A percentile compares a stretch with the other conserved stretches of the same genome.
Conservation (phyloP, 1,140 invertebrate genomes). For the Drosophila nikananu region DNA sequence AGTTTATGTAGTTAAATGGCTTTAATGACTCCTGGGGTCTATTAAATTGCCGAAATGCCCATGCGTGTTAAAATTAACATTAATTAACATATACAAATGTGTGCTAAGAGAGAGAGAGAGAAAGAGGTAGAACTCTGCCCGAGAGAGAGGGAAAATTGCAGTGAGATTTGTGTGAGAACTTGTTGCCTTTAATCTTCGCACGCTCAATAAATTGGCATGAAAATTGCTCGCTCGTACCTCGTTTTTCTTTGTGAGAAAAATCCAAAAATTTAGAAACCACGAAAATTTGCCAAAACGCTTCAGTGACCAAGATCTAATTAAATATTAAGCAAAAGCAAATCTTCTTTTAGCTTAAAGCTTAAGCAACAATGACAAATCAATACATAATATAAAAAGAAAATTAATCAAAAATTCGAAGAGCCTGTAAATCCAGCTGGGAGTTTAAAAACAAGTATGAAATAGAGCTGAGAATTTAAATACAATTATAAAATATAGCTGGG, state of each 20-base stretch:
- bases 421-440: no score
- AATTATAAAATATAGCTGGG: background rate
- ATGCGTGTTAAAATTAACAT: constrained; percentile 43
- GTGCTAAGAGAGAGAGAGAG: background rate
- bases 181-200: constrained; percentile 51
- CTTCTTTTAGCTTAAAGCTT: background rate
- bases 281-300: constrained; percentile 13
- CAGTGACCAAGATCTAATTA: constrained; percentile 53
- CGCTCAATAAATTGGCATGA: constrained; percentile 44
- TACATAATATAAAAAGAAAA: background rate
- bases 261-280: background rate
- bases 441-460: no score
- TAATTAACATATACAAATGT: constrained; percentile 30
- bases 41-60: constrained; percentile 37
- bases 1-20: constrained; percentile 29
- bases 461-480: background rate
- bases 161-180: constrained; percentile 35
- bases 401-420: no score
- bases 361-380: background rate
- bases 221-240: constrained; percentile 6
- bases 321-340: constrained; percentile 6
- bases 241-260: background rate
- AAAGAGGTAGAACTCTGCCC: background rate
- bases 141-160: constrained; percentile 4
- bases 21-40: constrained; percentile 40